phyloP scores from a whole-genome alignment of 1,140 invertebrate species.

The Branchinecta lynchi region DNA sequence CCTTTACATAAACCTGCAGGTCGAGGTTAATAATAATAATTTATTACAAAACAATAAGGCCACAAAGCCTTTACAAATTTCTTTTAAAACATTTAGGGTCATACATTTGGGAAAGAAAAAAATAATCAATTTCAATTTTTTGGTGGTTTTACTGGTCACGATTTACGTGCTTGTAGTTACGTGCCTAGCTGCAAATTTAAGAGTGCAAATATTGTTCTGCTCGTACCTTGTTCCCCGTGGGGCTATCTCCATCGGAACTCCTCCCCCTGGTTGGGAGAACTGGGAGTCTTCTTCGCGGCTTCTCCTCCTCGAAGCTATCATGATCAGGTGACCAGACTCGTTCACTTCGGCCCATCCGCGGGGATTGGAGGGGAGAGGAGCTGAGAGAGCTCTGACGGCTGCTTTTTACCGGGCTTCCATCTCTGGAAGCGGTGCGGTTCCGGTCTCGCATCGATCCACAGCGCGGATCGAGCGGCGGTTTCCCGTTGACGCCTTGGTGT shows the following conservation, averaged over 20 bases:
- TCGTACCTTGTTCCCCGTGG: background rate
- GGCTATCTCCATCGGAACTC: background rate
- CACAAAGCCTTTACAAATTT: too few species aligned
- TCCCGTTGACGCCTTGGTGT: background rate
- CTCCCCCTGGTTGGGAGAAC: background rate
- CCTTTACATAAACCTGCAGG: too few species aligned
- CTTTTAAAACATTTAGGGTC: too few species aligned
- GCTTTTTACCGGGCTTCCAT: background rate
- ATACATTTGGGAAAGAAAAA: too few species aligned
- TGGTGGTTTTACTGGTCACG: too few species aligned
- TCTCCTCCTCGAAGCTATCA: conserved; percentile 7
- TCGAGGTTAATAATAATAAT: too few species aligned
- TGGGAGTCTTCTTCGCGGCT: background rate
- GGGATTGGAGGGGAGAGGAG: background rate
- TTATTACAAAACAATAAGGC: too few species aligned
- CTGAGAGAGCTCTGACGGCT: background rate
- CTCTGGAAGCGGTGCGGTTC: background rate
- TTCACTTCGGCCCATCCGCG: background rate
- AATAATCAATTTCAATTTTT: too few species aligned
- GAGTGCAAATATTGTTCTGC: background rate
- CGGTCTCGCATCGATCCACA: background rate
- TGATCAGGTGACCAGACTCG: background rate
- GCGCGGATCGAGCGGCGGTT: background rate
- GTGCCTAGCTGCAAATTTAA: too few species aligned
- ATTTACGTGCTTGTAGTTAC: too few species aligned